Evolutionary conservation across 2,797 vertebrate species (phyloP).

Genomic region (Argyrosomus regius): DNA sequence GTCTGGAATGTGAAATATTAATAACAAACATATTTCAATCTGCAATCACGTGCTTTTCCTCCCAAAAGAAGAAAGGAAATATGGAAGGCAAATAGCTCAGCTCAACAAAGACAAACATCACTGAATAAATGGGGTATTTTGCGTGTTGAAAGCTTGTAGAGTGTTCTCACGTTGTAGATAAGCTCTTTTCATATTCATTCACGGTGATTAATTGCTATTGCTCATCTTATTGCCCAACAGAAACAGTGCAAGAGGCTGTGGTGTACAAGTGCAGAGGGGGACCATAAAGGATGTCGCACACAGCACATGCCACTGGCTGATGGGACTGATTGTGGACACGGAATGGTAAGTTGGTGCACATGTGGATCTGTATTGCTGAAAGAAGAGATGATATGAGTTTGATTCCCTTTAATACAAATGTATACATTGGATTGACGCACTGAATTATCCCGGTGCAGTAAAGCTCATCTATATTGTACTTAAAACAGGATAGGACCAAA

Average conservation of each 20-base stretch:
- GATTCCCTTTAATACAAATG: background rate
- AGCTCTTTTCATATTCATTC: background rate
- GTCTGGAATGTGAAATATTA: constrained; percentile 34
- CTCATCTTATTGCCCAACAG: constrained; percentile 69
- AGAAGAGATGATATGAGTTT: background rate
- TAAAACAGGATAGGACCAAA: background rate
- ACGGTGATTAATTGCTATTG: constrained; percentile 24
- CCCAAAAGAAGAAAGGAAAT: background rate
- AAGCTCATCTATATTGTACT: constrained; percentile 9
- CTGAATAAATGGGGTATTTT: constrained; percentile 7
- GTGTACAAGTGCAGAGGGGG: constrained; percentile 94
- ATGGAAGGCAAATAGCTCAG: constrained; percentile 4
- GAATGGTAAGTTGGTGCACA: constrained; percentile 89
- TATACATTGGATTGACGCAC: background rate
- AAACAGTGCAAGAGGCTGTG: constrained; percentile 96
- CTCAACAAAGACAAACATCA: background rate
- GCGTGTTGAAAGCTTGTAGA: background rate
- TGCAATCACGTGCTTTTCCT: background rate
- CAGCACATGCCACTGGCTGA: constrained; percentile 98
- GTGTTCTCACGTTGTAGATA: constrained; percentile 2
- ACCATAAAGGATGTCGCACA: constrained; percentile 94
- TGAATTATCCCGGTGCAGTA: constrained; percentile 12
- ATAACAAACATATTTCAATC: background rate
- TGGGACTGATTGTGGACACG: constrained; percentile 92
- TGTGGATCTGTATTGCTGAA: constrained; percentile 15